A percentile compares a stretch with the other conserved stretches of the same genome.
Evolutionary conservation across 2,797 vertebrate genomes (phyloP).

Genomic region (Choloepus didactylus): DNA sequence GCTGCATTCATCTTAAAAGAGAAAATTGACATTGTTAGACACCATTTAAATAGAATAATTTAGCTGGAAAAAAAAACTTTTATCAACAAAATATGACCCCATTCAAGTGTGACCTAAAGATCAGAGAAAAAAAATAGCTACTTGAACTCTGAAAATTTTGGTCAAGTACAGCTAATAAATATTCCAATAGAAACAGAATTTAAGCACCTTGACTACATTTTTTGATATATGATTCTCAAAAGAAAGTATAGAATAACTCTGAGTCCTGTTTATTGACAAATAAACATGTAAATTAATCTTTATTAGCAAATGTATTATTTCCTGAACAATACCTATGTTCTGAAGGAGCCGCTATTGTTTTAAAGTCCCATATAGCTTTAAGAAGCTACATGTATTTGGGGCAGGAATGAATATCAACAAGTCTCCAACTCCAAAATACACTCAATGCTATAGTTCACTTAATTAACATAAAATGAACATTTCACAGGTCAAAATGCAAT

Average conservation of each 20-base stretch:
- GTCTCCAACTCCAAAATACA: slow-evolving; percentile 19
- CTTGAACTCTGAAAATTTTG: not conserved
- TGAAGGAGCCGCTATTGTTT: not conserved
- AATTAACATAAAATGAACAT: not conserved
- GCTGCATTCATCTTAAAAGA: not conserved
- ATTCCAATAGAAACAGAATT: not conserved
- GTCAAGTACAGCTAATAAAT: not conserved
- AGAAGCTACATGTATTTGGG: not conserved
- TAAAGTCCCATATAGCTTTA: not conserved
- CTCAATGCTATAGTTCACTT: not conserved
- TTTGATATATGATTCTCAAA: not conserved
- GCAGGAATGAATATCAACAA: not conserved
- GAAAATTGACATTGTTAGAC: not conserved
- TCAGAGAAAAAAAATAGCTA: not conserved
- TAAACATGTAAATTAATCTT: not conserved
- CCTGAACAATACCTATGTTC: not conserved
- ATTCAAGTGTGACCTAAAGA: not conserved
- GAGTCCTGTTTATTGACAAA: not conserved
- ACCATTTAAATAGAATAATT: not conserved
- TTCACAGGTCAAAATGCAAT: slow-evolving; percentile 23
- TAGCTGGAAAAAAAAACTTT: not conserved
- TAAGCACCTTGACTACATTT: not conserved
- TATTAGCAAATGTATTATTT: not conserved
- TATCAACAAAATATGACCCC: not conserved
- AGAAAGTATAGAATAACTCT: not conserved